Evolutionary conservation across 2,113 vertebrate genomes (phyloP), one percentile per base, ranked within the genome.

Genomic region (Bufo gargarizans): DNA sequence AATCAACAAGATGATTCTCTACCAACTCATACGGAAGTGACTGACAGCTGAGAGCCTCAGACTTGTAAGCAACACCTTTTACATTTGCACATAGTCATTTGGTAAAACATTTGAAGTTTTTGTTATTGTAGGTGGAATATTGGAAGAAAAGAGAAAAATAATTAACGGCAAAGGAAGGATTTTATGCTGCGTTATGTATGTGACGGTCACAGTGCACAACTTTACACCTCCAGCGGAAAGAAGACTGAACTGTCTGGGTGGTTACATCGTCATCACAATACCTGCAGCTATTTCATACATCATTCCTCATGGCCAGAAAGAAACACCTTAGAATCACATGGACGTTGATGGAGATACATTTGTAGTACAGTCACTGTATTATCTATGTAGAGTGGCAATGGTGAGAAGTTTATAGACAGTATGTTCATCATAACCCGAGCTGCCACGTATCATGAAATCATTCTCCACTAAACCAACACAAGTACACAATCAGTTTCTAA

Each of bases 1-100:
- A 45, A 55, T 33, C 33, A 33, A 43, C 3, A 13, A 50, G 43
- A 11, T 45, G 43, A 61, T 61, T 43, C 45, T 65, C 19, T 8
- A 19, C 8, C 11, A 65, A 13, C 10, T 16, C 4, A 47, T 1
- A 82, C 45, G 22, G 22, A 71, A 14, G 50, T 87, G 63, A 80
- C 33, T 87, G 80, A 76, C 87, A 83, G 53, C 53, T 76, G 71
- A 13, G 67, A 88, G 55, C 33, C n/a, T 55, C 56, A 63, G 49
- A 77, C 20, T 77, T 16, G 47, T 53, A 63, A 50, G 43, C n/a
- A 74, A 88, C 87, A 88, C 87, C 80, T 83, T 84, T 87, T 87
- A 78, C n/a, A 86, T 86, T 86, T 53, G n/a, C 85, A 86, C 74
- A 4, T 79, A 10, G 55, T 20, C 65, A 87, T 82, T 72, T 72